A percentile compares a stretch with the other conserved stretches of the same genome.
These are phyloP conservation scores for Columba janthina DNA, from an alignment of 2,113 vertebrate species.

Conservation along the genomic window DNA sequence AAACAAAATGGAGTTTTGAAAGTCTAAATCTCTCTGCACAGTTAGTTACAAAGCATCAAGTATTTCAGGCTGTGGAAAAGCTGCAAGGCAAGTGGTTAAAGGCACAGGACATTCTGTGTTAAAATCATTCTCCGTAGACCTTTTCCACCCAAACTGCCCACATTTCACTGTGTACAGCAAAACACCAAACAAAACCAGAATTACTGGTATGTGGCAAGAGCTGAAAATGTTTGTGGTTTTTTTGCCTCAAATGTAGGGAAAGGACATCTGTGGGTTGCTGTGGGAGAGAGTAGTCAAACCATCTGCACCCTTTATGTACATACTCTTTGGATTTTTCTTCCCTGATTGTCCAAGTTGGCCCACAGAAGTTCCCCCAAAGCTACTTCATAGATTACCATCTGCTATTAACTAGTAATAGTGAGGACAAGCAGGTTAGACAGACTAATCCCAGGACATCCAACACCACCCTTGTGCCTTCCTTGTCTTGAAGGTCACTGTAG, in stretches of 20 bases:
- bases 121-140: background rate
- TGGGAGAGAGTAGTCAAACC: background rate
- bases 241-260: background rate
- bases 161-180: background rate
- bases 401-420: too few species aligned
- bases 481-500: background rate
- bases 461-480: background rate
- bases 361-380: background rate
- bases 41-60: background rate
- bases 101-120: background rate
- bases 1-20: background rate
- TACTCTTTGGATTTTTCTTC: background rate
- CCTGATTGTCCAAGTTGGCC: background rate
- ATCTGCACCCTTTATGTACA: background rate
- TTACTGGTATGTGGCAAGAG: background rate
- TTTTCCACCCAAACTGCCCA: background rate
- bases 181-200: background rate
- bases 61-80: background rate
- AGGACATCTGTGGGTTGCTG: background rate
- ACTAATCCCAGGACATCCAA: background rate
- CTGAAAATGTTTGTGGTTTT: background rate
- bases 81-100: background rate
- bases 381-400: background rate
- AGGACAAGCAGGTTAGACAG: background rate
- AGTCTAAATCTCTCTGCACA: background rate